Evolutionary conservation across 2,888 invertebrate genomes (phyloP), one percentile per base, ranked within the genome.

Genomic region (Pheosia gnoma): DNA sequence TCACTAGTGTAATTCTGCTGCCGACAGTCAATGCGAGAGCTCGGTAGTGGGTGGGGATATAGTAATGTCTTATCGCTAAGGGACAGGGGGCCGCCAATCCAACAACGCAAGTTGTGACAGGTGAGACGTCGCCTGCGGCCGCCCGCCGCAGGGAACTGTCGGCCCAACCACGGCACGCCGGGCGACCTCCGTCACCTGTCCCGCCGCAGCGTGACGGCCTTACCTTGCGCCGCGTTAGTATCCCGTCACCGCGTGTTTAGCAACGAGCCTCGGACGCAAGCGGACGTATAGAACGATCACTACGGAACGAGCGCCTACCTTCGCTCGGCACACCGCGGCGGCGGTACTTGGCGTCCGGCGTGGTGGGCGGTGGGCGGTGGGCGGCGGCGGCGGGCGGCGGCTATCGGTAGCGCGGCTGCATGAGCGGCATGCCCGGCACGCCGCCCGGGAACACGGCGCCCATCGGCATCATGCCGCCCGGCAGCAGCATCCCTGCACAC

Each of bases 351-450:
- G 65, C 69, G 72, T 59, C 60, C 43, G 58, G 91, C 89, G 25
- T 25, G 83, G 87, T 80, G 80, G 85, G 54, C 63, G 61, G 86
- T 82, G 83, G 89, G 56, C 64, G 61, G 86, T 82, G 83, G 89
- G 49, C 43, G 57, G 49, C 43, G 57, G 91, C 89, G 83, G 87
- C 80, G 80, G 85, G 54, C 63, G 61, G 86, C 82, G 83, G 89
- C 97, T 97, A 97, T 95, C 97, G 97, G 95, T 95, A 97, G 91
- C 97, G 96, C 77, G 97, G 97, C 92, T 96, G 97, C 97, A 97
- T 96, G 95, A 96, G 95, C 69, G 94, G 95, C 76, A 95, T 91
- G 83, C 87, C 85, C 60, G 83, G 82, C 82, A 86, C 68, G 68
- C 86, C 86, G 74, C 87, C 86, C 68, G 89, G 88, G 84, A 91